Evolutionary conservation across 2,797 vertebrate species (phyloP).

Genomic region (Sus cebifrons): DNA sequence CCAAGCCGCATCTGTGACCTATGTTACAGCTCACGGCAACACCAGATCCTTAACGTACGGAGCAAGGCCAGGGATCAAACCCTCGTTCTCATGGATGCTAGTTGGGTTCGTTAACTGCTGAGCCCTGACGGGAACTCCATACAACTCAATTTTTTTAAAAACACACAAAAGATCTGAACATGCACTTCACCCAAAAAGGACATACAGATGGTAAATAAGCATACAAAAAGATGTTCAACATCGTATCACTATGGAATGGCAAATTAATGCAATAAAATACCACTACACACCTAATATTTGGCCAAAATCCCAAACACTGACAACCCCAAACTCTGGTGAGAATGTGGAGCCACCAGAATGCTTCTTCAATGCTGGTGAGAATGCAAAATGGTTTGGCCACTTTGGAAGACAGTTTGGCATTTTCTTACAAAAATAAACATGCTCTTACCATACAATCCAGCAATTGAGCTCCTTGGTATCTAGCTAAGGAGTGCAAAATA

Average conservation of each 20-base stretch:
- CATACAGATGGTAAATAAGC: neutral
- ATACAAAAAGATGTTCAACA: neutral
- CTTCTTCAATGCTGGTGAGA: neutral
- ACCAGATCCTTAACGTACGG: no score
- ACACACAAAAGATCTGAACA: slow-evolving; percentile 18
- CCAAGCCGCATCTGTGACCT: no score
- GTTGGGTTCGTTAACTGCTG: no score
- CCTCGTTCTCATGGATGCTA: no score
- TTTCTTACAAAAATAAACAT: slow-evolving; percentile 47
- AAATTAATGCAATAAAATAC: neutral
- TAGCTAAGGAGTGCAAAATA: slow-evolving; percentile 20
- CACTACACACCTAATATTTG: neutral
- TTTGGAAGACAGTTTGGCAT: neutral
- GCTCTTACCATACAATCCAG: neutral
- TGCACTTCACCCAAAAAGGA: neutral
- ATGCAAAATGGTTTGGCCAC: neutral
- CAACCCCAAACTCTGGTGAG: neutral
- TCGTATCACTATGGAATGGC: neutral
- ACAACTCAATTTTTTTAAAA: neutral
- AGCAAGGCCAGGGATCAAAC: no score
- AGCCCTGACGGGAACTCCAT: no score
- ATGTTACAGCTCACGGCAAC: no score
- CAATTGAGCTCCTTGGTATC: neutral
- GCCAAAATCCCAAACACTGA: neutral
- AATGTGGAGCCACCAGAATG: neutral